Base-by-base conservation (phyloP, 1,140 invertebrate species). In the Medauroidea extradentata region DNA sequence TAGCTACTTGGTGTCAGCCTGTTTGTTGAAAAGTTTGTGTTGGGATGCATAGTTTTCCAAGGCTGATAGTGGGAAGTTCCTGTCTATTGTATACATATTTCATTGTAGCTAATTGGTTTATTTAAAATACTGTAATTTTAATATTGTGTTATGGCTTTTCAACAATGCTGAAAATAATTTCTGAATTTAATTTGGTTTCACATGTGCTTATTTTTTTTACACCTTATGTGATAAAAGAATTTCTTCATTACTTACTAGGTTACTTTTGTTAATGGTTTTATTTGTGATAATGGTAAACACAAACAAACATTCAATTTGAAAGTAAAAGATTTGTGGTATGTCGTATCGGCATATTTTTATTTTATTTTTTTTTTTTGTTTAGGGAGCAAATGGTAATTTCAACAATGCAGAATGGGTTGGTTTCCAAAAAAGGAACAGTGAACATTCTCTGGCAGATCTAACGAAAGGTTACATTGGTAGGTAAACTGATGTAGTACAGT, bases 401-500 rank as follows among this genome's bases (percentile, higher is more conserved):
- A 93, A 96, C 70, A 91, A 92, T 69, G 90, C 91, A 1, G 82
- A 88, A 51, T 98, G 94, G 94, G 76, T 97, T 19, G 96, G 96
- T 0, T 87, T 98, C 64, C 74, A 76, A 16, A 97, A 97, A 78
- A 79, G 83, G 8, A 71, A 77, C 2, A 68, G 67, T 14, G 70
- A 76, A 16, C 69, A 71, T 7, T 79, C 81, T 14, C 73, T 95
- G 5, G 82, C 88, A 1, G 71, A 82, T 59, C 73, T 94, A 48
- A 76, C 94, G 1, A 88, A 88, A 69, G 91, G 89, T 57, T 93
- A 93, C 71, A 91, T 93, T 50, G 85, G 85, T 58, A 64, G 66
- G 69, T 64, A 11, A 50, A 25, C 29, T 34, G 29, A 4, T 34
- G 29, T 7, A 34, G 11, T 34, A 34, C 11, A 7, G 29, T 34